Percentiles rank a stretch among this genome's conserved stretches.
Evolutionary conservation across 1,140 invertebrate genomes (phyloP).

Genomic region (Listronotus oregonensis): DNA sequence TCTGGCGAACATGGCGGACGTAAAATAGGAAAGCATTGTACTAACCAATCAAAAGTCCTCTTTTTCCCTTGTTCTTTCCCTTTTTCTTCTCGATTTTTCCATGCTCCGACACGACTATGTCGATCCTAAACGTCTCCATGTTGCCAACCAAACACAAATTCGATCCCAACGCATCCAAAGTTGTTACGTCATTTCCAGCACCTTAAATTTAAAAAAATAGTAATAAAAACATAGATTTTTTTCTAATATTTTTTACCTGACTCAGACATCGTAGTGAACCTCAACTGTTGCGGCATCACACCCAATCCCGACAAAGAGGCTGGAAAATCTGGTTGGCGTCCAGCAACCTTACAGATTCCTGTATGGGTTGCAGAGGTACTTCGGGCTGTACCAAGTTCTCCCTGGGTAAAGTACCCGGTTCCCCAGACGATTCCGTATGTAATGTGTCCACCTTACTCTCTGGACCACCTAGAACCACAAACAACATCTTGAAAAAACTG

Average conservation of each 20-base stretch:
- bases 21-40: too few species aligned
- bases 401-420: slow-evolving; percentile 49
- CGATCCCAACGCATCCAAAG: slow-evolving; percentile 86
- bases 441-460: slow-evolving; percentile 66
- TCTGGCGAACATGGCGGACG: too few species aligned
- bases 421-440: slow-evolving; percentile 61
- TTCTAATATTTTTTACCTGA: slow-evolving; percentile 41
- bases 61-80: slow-evolving; percentile 56
- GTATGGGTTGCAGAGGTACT: slow-evolving; percentile 72
- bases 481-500: background rate
- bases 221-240: slow-evolving; percentile 19
- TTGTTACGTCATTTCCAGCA: slow-evolving; percentile 62
- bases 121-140: slow-evolving; percentile 87
- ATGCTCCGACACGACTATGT: slow-evolving; percentile 90
- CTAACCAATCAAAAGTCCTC: slow-evolving; percentile 26
- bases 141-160: slow-evolving; percentile 86
- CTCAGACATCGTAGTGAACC: slow-evolving; percentile 55
- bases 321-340: slow-evolving; percentile 94
- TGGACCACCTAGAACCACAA: slow-evolving; percentile 49
- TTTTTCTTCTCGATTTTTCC: slow-evolving; percentile 60
- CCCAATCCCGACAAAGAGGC: slow-evolving; percentile 82
- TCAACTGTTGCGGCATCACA: slow-evolving; percentile 86
- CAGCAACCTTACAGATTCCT: slow-evolving; percentile 79
- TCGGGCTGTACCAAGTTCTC: slow-evolving; percentile 57
- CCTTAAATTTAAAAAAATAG: slow-evolving; percentile 42